Base-by-base conservation (phyloP, 1,140 invertebrate species). In the Rhopalosiphum maidis region DNA sequence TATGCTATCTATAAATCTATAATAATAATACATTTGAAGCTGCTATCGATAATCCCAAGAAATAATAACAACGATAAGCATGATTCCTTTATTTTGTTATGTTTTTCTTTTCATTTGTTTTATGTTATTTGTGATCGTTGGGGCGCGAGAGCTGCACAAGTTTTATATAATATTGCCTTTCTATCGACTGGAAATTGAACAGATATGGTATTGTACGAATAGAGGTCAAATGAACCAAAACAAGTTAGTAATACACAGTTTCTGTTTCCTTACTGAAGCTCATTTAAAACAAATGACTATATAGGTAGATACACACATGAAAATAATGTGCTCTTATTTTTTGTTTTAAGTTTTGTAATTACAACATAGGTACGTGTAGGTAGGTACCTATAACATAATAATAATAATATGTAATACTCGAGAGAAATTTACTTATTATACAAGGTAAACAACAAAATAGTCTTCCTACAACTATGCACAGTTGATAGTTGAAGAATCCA, bases 111-210 rank as follows among this genome's bases (percentile, higher is more conserved):
- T 51, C 48, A 51, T 51, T 77, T 77, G 15, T 77, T 18, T n/a
- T 77, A 77, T 77, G 30, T 21, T 18, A n/a, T n/a, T 77, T 77
- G 15, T 77, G 4, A 77, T 77, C 15, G n/a, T n/a, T 77, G 60
- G n/a, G n/a, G 15, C 4, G n/a, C 15, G 30, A n/a, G 60, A 77
- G 15, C 60, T 77, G 60, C 60, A 6, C n/a, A 77, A n/a, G 30
- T 77, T 77, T 77, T 77, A 77, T 77, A 35, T 77, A n/a, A 77
- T 18, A n/a, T n/a, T n/a, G 60, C 60, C 60, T 77, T 77, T 77
- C 60, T 77, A 77, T n/a, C 15, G 60, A 5, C 18, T 77, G 30
- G 15, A 35, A 77, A n/a, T 77, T n/a, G 30, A 77, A 77, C n/a
- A 18, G 15, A 77, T 77, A 77, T 77, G n/a, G 60, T 77, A 77